Percentiles rank a stretch among this genome's conserved stretches.
phyloP scores from a whole-genome alignment of 2,888 invertebrate species.

The Rugalucina vietnamica region DNA sequence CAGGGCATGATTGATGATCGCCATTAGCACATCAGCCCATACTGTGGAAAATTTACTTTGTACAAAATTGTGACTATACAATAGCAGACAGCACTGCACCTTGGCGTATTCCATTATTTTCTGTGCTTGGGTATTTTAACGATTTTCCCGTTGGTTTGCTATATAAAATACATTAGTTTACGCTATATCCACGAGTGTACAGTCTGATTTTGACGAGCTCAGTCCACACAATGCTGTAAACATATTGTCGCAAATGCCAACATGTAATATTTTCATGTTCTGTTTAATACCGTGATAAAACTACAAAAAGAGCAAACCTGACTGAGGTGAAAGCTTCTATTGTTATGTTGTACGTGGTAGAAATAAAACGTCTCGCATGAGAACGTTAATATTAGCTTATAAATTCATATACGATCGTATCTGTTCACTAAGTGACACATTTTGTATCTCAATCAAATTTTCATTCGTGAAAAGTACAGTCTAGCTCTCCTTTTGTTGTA shows the following conservation, averaged over 20 bases:
- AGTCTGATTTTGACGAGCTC: neutral
- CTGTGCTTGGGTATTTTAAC: too few relatives aligned
- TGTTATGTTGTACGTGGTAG: slow-evolving; percentile 38
- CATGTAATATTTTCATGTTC: slow-evolving; percentile 10
- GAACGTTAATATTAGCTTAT: slow-evolving; percentile 50
- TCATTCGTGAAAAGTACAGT: neutral
- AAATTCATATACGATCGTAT: slow-evolving; percentile 58
- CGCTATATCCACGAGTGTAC: too few relatives aligned
- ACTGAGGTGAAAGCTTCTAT: slow-evolving; percentile 26
- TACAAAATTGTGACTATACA: too few relatives aligned
- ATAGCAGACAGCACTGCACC: too few relatives aligned
- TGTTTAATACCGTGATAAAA: slow-evolving; percentile 12
- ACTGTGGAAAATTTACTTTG: too few relatives aligned
- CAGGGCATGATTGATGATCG: neutral
- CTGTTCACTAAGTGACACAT: slow-evolving; percentile 47
- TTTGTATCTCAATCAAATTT: slow-evolving; percentile 47
- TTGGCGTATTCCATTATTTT: too few relatives aligned
- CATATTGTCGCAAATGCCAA: neutral
- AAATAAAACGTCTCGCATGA: slow-evolving; percentile 53
- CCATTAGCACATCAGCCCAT: neutral
- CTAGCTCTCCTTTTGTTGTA: too few relatives aligned
- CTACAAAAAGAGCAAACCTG: neutral
- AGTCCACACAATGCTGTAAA: neutral
- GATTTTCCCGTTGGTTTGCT: too few relatives aligned
- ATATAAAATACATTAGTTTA: too few relatives aligned